These are phyloP conservation scores for Ceramica pisi DNA, from an alignment of 2,888 invertebrate species.

Conservation along the genomic window DNA sequence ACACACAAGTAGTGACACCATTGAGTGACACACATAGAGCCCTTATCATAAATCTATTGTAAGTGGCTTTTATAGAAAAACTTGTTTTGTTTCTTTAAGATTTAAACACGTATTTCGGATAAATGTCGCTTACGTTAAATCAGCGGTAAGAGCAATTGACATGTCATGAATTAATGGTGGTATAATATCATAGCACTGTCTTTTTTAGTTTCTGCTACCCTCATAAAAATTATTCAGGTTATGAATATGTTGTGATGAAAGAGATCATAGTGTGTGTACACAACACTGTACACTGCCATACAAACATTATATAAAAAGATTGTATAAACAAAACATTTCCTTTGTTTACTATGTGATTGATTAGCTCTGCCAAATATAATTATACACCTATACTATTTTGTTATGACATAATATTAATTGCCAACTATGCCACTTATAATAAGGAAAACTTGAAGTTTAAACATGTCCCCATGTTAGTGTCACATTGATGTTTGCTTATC, in stretches of 20 bases:
- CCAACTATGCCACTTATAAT: constrained; percentile 14
- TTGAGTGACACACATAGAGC: no score
- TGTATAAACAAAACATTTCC: constrained; percentile 20
- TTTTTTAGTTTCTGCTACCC: background rate
- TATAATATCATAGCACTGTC: background rate
- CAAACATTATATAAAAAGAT: constrained; percentile 34
- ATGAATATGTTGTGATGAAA: constrained; percentile 3
- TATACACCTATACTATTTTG: constrained; percentile 23
- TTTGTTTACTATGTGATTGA: constrained; percentile 43
- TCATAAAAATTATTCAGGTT: background rate
- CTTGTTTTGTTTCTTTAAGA: no score
- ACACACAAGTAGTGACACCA: background rate
- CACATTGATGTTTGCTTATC: constrained; percentile 44
- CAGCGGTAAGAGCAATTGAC: no score
- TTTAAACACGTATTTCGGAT: no score
- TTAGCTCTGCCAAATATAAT: constrained; percentile 42
- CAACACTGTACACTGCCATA: constrained; percentile 5
- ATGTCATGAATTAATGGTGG: background rate
- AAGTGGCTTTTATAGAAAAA: no score
- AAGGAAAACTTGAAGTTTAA: constrained; percentile 45
- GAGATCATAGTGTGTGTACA: constrained; percentile 19
- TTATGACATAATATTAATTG: constrained; percentile 33
- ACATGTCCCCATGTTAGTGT: no score
- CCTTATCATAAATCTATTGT: no score
- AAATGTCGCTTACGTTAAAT: no score